phyloP scores from a whole-genome alignment of 2,113 vertebrate species.

The Sylvia atricapilla region DNA sequence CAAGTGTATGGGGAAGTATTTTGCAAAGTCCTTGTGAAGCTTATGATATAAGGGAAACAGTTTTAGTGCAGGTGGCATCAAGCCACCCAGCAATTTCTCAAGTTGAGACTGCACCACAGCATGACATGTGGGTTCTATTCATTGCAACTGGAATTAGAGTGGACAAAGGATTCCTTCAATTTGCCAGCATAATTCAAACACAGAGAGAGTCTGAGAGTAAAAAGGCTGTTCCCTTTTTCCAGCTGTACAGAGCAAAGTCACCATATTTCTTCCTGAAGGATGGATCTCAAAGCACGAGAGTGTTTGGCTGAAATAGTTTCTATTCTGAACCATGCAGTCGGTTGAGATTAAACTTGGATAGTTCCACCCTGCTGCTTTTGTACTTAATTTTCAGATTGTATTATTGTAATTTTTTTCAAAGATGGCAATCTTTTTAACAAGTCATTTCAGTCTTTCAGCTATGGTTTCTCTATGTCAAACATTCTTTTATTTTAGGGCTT shows the following conservation, averaged over 20 bases:
- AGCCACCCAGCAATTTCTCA: neutral
- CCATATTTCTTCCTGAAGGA: neutral
- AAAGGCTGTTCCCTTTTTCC: neutral
- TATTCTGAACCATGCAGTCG: neutral
- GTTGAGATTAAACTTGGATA: neutral
- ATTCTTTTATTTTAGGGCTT: neutral
- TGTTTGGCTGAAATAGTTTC: neutral
- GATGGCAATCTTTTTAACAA: neutral
- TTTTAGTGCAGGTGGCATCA: neutral
- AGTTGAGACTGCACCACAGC: neutral
- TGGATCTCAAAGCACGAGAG: neutral
- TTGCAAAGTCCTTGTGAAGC: neutral
- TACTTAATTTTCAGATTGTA: neutral
- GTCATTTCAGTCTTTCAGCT: neutral
- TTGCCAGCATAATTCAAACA: neutral
- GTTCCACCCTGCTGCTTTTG: neutral
- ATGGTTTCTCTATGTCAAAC: neutral
- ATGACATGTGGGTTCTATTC: neutral
- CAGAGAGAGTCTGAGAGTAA: neutral
- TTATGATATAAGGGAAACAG: neutral
- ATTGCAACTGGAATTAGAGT: neutral
- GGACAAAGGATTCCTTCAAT: neutral
- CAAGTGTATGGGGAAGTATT: neutral
- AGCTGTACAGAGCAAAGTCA: neutral
- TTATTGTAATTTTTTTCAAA: neutral